These are phyloP conservation scores for Agriopis marginaria DNA, from an alignment of 2,888 invertebrate genomes.

Conservation along the genomic window DNA sequence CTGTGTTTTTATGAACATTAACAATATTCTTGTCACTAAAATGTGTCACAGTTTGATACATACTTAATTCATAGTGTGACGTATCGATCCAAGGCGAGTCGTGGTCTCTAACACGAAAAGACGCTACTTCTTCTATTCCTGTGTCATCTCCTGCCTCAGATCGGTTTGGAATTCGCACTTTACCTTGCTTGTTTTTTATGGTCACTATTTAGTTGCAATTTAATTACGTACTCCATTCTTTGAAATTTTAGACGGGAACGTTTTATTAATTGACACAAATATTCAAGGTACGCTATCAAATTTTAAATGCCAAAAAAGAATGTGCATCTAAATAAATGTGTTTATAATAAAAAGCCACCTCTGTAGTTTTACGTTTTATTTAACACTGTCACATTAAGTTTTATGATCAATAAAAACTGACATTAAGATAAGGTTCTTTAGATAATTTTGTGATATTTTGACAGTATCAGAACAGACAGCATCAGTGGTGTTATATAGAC, in stretches of 20 bases:
- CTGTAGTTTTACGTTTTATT: slow-evolving; percentile 24
- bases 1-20: too few species aligned
- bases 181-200: too few species aligned
- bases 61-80: too few species aligned
- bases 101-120: too few species aligned
- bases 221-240: too few species aligned
- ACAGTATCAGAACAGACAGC: slow-evolving; percentile 15
- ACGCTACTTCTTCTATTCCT: too few species aligned
- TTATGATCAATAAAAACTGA: slow-evolving; percentile 30
- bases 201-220: too few species aligned
- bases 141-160: too few species aligned
- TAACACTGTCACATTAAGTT: slow-evolving; percentile 25
- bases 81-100: too few species aligned
- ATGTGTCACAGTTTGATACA: too few species aligned
- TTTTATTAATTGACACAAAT: background rate
- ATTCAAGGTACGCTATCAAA: background rate
- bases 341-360: slow-evolving; percentile 10
- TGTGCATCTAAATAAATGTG: slow-evolving; percentile 16
- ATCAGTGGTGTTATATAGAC: background rate
- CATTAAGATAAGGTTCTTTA: slow-evolving; percentile 28
- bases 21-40: too few species aligned
- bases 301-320: slow-evolving; percentile 6
- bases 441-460: slow-evolving; percentile 30
- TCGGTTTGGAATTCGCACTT: too few species aligned
- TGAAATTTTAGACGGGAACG: background rate